Evolutionary conservation across 2,888 invertebrate genomes (phyloP).

Genomic region (Antitype chi): DNA sequence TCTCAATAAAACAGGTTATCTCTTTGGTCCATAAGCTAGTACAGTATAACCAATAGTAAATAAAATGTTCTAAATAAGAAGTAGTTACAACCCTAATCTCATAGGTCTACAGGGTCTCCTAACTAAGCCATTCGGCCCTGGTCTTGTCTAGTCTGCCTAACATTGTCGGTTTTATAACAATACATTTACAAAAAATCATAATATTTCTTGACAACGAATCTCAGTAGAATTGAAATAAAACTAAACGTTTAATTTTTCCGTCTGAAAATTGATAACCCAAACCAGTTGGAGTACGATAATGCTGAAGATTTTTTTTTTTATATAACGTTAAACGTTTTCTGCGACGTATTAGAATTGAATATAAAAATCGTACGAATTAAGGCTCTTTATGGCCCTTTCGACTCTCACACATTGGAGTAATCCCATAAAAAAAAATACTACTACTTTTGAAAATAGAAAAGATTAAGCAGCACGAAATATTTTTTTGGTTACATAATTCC

Average conservation of each 20-base stretch:
- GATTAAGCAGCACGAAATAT: neutral
- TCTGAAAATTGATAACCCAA: neutral
- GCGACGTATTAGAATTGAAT: constrained; percentile 7
- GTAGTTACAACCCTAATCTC: constrained; percentile 15
- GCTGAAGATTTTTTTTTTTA: neutral
- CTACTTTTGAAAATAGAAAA: neutral
- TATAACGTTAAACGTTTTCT: neutral
- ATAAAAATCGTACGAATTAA: neutral
- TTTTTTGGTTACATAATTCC: neutral
- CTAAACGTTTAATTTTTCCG: neutral
- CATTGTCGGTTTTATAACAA: neutral
- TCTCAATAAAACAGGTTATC: neutral
- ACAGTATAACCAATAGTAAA: constrained; percentile 1
- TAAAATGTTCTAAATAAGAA: constrained; percentile 16
- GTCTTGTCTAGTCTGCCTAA: constrained; percentile 5
- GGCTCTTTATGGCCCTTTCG: neutral
- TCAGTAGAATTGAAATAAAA: neutral
- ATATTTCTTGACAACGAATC: neutral
- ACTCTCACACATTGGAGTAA: neutral
- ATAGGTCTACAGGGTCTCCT: constrained; percentile 15
- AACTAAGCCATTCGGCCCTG: constrained; percentile 9
- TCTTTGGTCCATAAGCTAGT: neutral
- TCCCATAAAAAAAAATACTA: neutral
- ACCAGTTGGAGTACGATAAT: neutral
- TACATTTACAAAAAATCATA: neutral